A percentile compares a stretch with the other conserved stretches of the same genome.
These are phyloP conservation scores for Dolichallabes microphthalmus DNA, from an alignment of 2,113 vertebrate genomes.

Conservation along the genomic window DNA sequence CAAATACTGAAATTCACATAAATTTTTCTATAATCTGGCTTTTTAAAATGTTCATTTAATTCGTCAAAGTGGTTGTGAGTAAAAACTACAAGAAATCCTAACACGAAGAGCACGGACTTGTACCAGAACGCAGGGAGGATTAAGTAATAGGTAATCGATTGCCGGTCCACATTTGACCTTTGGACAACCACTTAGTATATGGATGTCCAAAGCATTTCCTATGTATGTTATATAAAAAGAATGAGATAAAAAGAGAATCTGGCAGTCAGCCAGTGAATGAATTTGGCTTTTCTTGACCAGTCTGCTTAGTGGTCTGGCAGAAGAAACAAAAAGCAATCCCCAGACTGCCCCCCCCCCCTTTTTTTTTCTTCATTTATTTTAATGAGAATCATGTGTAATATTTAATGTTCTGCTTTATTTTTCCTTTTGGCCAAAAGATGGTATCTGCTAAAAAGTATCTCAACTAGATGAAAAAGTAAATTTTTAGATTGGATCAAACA, in stretches of 20 bases:
- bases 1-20: background rate
- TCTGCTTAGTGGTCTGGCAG: background rate
- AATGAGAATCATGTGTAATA: background rate
- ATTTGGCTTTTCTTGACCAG: background rate
- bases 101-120: background rate
- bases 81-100: background rate
- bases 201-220: too few species aligned
- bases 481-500: too few species aligned
- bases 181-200: too few species aligned
- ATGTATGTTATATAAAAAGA: too few species aligned
- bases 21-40: background rate
- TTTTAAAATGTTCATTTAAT: background rate
- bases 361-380: too few species aligned
- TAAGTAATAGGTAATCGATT: background rate
- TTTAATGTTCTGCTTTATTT: background rate
- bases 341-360: background rate
- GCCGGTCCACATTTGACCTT: background rate
- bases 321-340: background rate
- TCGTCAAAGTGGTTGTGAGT: background rate
- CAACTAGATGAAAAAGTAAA: too few species aligned
- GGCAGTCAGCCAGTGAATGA: background rate
- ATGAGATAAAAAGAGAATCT: too few species aligned
- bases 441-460: too few species aligned
- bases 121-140: background rate
- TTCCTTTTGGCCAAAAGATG: background rate